Conservation (phyloP, 2,888 invertebrate species). For the Apamea monoglypha region DNA sequence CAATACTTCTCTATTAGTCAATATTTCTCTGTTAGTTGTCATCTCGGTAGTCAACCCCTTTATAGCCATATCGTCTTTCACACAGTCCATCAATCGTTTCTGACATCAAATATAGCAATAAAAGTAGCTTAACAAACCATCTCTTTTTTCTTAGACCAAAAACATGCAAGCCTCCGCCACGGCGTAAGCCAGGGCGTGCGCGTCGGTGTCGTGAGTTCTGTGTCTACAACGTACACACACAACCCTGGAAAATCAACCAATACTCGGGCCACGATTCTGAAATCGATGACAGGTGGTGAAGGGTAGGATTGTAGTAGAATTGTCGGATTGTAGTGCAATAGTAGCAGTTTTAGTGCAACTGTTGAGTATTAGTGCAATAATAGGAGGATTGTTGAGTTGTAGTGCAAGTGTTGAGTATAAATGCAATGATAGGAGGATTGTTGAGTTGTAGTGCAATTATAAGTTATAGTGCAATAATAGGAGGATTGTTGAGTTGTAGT, state of each 20-base stretch:
- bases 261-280: conserved; percentile 21
- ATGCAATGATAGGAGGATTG: background rate
- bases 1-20: background rate
- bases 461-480: too few species aligned
- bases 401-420: background rate
- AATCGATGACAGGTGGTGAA: conserved; percentile 45
- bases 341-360: background rate
- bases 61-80: conserved; percentile 1
- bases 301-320: conserved; percentile 32
- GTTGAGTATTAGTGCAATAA: background rate
- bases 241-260: conserved; percentile 12
- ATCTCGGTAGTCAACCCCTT: background rate
- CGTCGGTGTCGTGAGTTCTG: conserved; percentile 68
- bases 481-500: background rate
- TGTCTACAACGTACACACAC: conserved; percentile 76
- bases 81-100: background rate
- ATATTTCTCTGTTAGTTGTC: background rate
- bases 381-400: background rate
- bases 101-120: background rate
- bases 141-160: conserved; percentile 45
- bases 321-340: conserved; percentile 7
- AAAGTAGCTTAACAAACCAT: background rate
- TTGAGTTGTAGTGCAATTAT: background rate
- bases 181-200: conserved; percentile 22
- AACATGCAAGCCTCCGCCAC: conserved; percentile 33